Evolutionary conservation across 1,140 invertebrate species (phyloP), one percentile per base, ranked within the genome.

Genomic region (Leguminivora glycinivorella): DNA sequence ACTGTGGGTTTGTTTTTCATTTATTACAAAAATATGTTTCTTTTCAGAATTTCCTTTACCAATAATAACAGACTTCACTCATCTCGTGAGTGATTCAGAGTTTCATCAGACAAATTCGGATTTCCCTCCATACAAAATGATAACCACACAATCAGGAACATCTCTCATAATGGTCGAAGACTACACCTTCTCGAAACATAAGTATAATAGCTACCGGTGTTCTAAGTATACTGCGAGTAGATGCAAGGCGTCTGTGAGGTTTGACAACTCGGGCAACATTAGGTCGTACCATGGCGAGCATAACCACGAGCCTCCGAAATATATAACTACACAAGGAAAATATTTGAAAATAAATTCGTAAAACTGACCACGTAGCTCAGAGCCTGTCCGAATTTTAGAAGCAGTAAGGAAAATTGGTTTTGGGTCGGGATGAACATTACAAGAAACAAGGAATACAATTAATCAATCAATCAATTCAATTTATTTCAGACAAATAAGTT

Each of bases 301-400:
- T 60, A 76, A 67, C 25, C 84, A 86, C 70, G 47, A 31, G 6
- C 80, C 80, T 4, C 84, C 84, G 0, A 77, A 70, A 68, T 86
- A 86, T 56, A 56, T 63, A 3, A 56, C 68, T 10, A 75, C 76
- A 0, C 6, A 56, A 0, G 47, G 58, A 25, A 79, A 72, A 68
- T 70, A 17, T 72, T 26, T 47, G 22, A 43, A 34, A 68, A 71
- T 52, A 10, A 56, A 43, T 22, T 52, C 47, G 19, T 52, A 52
- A 52, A 52, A 4, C 9, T 14, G 4, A 7, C 29, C 2, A 34
- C n/a, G n/a, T 12, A 1, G 31, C 31, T 10, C 4, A 5, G 29
- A 31, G 34, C 34, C 10, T 38, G 34, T 9, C 10, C 34, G 7
- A 34, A 9, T 34, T 34, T 12, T 38, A 38, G 34, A 12, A 2